Evolutionary conservation across 2,888 invertebrate genomes (phyloP).

Genomic region (Napeogenes sylphis): DNA sequence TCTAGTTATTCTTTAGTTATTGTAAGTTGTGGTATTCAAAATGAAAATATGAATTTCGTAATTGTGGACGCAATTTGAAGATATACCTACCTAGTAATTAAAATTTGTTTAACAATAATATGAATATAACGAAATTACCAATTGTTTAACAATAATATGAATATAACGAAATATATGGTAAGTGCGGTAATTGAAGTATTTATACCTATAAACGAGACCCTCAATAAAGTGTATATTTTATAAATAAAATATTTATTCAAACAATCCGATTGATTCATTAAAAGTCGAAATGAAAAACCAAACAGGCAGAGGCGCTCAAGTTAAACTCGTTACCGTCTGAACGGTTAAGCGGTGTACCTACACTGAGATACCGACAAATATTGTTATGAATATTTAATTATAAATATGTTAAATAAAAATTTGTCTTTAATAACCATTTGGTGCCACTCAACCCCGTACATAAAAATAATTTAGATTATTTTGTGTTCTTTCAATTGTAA

Average conservation of each 20-base stretch:
- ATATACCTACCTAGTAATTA: no score
- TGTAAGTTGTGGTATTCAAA: no score
- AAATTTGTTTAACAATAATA: no score
- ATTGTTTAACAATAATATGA: no score
- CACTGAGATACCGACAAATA: background rate
- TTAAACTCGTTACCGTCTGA: slow-evolving; percentile 7
- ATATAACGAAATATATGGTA: background rate
- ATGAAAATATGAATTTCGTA: no score
- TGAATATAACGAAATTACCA: no score
- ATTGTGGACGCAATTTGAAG: no score
- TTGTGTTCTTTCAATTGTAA: no score
- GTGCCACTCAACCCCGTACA: no score
- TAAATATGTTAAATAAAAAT: background rate
- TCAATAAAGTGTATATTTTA: slow-evolving; percentile 4
- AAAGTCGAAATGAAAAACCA: slow-evolving; percentile 9
- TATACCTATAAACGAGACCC: background rate
- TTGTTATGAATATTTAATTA: background rate
- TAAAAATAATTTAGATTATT: no score
- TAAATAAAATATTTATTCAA: slow-evolving; percentile 10
- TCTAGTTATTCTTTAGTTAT: no score
- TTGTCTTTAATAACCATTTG: no score
- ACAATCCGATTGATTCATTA: slow-evolving; percentile 11
- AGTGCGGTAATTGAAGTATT: background rate
- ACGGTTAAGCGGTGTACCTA: slow-evolving; percentile 7
- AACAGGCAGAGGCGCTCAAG: slow-evolving; percentile 7